Evolutionary conservation across 2,797 vertebrate species (phyloP).

Genomic region (Notolabrus celidotus): DNA sequence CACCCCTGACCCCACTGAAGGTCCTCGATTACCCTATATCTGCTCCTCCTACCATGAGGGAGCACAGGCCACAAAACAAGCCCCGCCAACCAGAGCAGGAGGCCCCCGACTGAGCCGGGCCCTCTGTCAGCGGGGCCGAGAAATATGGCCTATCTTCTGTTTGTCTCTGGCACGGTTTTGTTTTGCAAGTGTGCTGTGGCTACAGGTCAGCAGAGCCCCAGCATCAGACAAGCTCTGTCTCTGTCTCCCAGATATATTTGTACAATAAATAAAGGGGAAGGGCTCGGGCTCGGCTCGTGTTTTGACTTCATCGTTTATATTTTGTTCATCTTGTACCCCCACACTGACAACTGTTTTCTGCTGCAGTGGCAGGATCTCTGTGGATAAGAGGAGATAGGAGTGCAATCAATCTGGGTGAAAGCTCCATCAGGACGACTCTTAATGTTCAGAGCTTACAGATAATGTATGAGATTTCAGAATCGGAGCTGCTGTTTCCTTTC

Average conservation of each 20-base stretch:
- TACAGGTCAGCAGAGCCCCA: slow-evolving; percentile 65
- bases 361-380: slow-evolving; percentile 57
- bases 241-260: slow-evolving; percentile 83
- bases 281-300: slow-evolving; percentile 71
- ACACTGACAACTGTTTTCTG: slow-evolving; percentile 47
- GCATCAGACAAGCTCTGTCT: slow-evolving; percentile 79
- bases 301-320: slow-evolving; percentile 83
- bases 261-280: slow-evolving; percentile 81
- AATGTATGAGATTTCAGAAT: slow-evolving; percentile 35
- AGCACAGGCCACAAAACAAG: slow-evolving; percentile 51
- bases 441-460: slow-evolving; percentile 21
- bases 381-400: slow-evolving; percentile 58
- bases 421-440: slow-evolving; percentile 33
- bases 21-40: slow-evolving; percentile 62
- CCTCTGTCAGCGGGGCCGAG: slow-evolving; percentile 67
- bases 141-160: slow-evolving; percentile 80
- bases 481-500: background rate
- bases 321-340: slow-evolving; percentile 68
- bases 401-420: slow-evolving; percentile 77
- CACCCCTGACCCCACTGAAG: slow-evolving; percentile 70
- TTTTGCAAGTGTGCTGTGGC: slow-evolving; percentile 84
- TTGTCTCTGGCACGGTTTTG: slow-evolving; percentile 79
- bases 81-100: slow-evolving; percentile 40
- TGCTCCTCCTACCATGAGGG: slow-evolving; percentile 52
- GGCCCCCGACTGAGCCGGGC: slow-evolving; percentile 34